Percentiles rank a stretch among this genome's conserved stretches.
Evolutionary conservation across 2,113 vertebrate genomes (phyloP).

Genomic region (Bos javanicus): DNA sequence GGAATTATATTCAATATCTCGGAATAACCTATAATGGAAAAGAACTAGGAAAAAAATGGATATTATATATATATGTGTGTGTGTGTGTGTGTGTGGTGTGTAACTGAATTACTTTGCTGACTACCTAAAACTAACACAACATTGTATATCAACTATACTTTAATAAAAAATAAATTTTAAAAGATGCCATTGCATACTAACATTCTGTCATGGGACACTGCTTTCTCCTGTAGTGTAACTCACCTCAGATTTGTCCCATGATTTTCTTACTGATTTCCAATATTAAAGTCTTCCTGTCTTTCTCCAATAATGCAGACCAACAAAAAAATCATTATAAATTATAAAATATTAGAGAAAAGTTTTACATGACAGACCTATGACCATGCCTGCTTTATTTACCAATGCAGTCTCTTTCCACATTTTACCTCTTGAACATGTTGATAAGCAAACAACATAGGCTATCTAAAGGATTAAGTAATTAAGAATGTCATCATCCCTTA

Average conservation of each 20-base stretch:
- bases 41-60: not conserved
- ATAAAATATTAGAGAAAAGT: not conserved
- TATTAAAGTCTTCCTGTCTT: not conserved
- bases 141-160: not conserved
- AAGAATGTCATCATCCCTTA: not conserved
- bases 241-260: not conserved
- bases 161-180: not conserved
- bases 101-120: not conserved
- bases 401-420: not conserved
- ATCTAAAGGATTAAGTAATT: not conserved
- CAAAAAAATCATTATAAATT: constrained; percentile 1
- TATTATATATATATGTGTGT: not conserved
- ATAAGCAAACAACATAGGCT: not conserved
- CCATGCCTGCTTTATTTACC: not conserved
- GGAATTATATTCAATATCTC: not conserved
- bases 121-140: not conserved
- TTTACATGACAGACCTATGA: not conserved
- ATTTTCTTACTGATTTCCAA: not conserved
- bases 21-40: not conserved
- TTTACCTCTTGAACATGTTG: not conserved
- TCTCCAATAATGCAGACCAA: constrained; percentile 34
- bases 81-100: too few species aligned
- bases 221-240: not conserved
- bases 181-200: not conserved
- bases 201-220: not conserved